phyloP scores from a whole-genome alignment of 92 coral and sea anemone genomes.

The Pocillopora grandis region DNA sequence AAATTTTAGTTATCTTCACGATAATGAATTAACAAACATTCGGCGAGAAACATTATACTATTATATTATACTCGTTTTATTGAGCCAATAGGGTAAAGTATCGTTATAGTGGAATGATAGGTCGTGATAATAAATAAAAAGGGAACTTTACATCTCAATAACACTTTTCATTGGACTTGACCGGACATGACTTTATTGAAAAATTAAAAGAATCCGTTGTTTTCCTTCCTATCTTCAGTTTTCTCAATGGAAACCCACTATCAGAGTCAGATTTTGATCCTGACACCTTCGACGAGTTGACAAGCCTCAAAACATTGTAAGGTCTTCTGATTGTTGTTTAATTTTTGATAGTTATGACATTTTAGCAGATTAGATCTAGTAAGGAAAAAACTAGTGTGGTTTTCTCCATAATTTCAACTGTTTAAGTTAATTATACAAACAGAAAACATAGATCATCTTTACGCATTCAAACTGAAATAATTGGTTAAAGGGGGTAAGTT shows the following conservation, averaged over 20 bases:
- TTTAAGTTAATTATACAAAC: too few relatives aligned
- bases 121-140: too few relatives aligned
- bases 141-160: background rate
- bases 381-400: background rate
- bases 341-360: too few relatives aligned
- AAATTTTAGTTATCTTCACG: constrained; percentile 45
- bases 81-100: too few relatives aligned
- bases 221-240: background rate
- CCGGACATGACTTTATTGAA: background rate
- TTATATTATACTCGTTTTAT: too few relatives aligned
- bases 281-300: constrained; percentile 25
- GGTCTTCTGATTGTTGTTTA: background rate
- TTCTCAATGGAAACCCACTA: constrained; percentile 5
- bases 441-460: too few relatives aligned
- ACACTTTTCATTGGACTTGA: background rate
- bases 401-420: background rate
- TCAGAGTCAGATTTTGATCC: constrained; percentile 21
- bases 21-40: constrained; percentile 40
- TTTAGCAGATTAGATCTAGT: background rate
- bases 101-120: too few relatives aligned
- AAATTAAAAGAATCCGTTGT: too few relatives aligned
- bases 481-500: too few relatives aligned
- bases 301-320: constrained; percentile 18
- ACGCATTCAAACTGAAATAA: too few relatives aligned
- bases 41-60: constrained; percentile 39